phyloP scores from a whole-genome alignment of 64 coral and sea anemone species.

The Exaiptasia diaphana region DNA sequence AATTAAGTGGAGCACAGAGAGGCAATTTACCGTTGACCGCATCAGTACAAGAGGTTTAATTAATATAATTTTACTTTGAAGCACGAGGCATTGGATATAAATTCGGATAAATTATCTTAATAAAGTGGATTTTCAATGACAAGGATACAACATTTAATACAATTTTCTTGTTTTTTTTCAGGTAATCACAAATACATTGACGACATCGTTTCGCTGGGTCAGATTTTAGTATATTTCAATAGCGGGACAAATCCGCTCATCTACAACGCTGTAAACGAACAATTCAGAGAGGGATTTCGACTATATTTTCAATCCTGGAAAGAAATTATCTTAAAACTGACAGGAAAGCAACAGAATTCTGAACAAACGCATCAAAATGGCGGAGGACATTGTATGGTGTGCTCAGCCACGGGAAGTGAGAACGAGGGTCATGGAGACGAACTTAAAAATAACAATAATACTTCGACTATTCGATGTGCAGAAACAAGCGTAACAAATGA shows the following conservation, averaged over 20 bases:
- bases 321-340: constrained; percentile 22
- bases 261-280: constrained; percentile 84
- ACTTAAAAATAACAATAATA: background rate
- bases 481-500: background rate
- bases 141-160: no score
- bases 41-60: no score
- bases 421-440: no score
- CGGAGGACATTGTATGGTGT: background rate
- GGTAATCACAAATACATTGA: background rate
- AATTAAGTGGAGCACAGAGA: no score
- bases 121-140: no score
- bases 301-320: constrained; percentile 81
- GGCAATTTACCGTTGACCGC: no score
- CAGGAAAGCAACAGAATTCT: background rate
- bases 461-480: background rate
- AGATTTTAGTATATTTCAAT: constrained; percentile 86
- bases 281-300: constrained; percentile 80
- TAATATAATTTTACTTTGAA: no score
- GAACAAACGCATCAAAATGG: background rate
- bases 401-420: background rate
- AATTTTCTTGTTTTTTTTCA: background rate
- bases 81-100: no score
- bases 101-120: no score
- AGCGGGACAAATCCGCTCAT: constrained; percentile 82
- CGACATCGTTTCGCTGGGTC: constrained; percentile 53